Conservation (phyloP, 2,888 invertebrate species). For the Athripsodes cinereus region DNA sequence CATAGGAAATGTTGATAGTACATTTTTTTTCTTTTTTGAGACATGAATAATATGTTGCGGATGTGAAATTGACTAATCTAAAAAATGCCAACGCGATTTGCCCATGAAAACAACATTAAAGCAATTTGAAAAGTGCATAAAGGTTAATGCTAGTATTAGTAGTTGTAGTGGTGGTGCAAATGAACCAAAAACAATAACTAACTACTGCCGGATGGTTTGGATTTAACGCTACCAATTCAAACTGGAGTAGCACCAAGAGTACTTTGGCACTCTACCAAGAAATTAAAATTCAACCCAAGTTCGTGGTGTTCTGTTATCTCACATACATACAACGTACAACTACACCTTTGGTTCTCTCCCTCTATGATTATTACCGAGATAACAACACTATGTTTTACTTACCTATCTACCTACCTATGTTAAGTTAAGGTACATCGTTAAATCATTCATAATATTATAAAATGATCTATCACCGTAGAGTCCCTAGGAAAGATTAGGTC, state of each 20-base stretch:
- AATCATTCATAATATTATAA: too few species aligned
- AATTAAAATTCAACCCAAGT: conserved; percentile 6
- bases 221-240: background rate
- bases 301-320: conserved; percentile 1
- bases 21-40: background rate
- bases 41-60: too few species aligned
- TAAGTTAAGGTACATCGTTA: too few species aligned
- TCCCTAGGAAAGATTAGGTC: too few species aligned
- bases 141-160: too few species aligned
- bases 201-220: conserved; percentile 2
- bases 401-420: too few species aligned
- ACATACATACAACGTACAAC: background rate
- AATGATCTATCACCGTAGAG: too few species aligned
- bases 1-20: too few species aligned
- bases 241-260: background rate
- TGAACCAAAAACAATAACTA: conserved; percentile 10
- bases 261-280: conserved; percentile 6
- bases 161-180: conserved; percentile 3
- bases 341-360: background rate
- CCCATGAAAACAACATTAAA: background rate
- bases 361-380: conserved; percentile 2
- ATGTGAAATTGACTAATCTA: background rate
- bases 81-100: background rate
- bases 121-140: conserved; percentile 1
- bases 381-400: background rate